These are phyloP conservation scores for Octodon degus DNA, from an alignment of 2,113 vertebrate genomes.

Conservation along the genomic window DNA sequence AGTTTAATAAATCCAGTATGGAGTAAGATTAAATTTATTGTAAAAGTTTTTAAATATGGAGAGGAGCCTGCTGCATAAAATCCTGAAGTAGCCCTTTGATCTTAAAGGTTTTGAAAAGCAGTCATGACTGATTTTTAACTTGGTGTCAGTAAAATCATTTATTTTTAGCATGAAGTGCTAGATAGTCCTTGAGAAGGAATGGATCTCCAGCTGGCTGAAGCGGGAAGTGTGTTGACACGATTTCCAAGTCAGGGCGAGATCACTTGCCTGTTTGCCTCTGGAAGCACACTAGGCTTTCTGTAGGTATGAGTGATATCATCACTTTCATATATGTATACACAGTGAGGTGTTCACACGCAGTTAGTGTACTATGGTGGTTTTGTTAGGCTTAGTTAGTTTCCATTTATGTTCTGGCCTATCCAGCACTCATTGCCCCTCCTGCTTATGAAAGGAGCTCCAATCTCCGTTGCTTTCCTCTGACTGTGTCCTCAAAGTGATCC, in stretches of 20 bases:
- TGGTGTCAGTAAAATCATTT: slow-evolving; percentile 54
- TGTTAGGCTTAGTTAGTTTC: not conserved
- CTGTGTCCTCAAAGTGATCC: not conserved
- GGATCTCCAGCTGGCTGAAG: not conserved
- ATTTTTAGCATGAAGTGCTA: slow-evolving; percentile 9
- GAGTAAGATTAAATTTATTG: slow-evolving; percentile 58
- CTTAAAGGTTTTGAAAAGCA: slow-evolving; percentile 58
- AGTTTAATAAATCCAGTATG: slow-evolving; percentile 58
- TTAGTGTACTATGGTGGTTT: not conserved
- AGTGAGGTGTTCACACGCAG: not conserved
- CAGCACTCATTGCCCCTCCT: not conserved
- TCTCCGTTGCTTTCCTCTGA: not conserved
- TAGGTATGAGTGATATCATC: not conserved
- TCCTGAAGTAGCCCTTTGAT: slow-evolving; percentile 61
- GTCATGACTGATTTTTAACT: slow-evolving; percentile 57
- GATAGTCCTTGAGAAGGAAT: not conserved
- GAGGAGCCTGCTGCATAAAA: not conserved
- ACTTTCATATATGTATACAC: not conserved
- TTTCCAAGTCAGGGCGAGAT: not conserved
- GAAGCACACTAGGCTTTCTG: not conserved
- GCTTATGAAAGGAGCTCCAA: not conserved
- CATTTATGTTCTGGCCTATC: not conserved
- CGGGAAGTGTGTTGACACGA: not conserved
- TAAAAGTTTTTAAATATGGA: slow-evolving; percentile 60
- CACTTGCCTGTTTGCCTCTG: not conserved